phyloP scores from a whole-genome alignment of 1,140 invertebrate genomes.

The Theocolax elegans region DNA sequence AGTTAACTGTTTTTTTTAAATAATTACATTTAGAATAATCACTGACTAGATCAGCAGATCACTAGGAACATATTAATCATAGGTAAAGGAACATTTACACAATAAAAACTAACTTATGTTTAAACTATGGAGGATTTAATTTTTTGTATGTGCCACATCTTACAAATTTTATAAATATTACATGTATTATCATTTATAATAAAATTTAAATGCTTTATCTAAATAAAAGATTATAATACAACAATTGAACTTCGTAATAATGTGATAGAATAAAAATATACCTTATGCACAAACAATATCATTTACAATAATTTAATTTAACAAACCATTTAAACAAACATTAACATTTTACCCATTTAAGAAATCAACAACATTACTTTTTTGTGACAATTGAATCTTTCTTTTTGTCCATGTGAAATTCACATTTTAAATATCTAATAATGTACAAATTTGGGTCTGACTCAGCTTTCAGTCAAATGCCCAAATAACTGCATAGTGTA shows the following conservation, averaged over 20 bases:
- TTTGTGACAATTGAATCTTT: slow-evolving; percentile 22
- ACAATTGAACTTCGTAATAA: too few species aligned
- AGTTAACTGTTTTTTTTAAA: too few species aligned
- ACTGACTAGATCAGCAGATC: too few species aligned
- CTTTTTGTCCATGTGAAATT: slow-evolving; percentile 17
- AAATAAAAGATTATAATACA: slow-evolving; percentile 5
- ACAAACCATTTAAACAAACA: slow-evolving; percentile 21
- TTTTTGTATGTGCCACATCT: too few species aligned
- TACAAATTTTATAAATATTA: too few species aligned
- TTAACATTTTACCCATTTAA: slow-evolving; percentile 30
- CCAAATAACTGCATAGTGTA: slow-evolving; percentile 81
- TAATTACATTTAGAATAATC: too few species aligned
- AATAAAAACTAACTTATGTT: too few species aligned
- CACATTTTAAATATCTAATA: not conserved
- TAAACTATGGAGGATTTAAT: too few species aligned
- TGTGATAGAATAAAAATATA: slow-evolving; percentile 13
- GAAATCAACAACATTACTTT: not conserved
- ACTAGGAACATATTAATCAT: too few species aligned
- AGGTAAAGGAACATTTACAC: too few species aligned
- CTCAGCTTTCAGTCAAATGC: slow-evolving; percentile 71
- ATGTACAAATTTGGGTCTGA: slow-evolving; percentile 20
- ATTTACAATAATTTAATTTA: slow-evolving; percentile 42
- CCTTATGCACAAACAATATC: slow-evolving; percentile 19
- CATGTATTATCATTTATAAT: not conserved
- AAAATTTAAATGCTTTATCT: slow-evolving; percentile 24